These are phyloP conservation scores for Papilio machaon DNA, from an alignment of 1,140 invertebrate genomes.

Conservation along the genomic window DNA sequence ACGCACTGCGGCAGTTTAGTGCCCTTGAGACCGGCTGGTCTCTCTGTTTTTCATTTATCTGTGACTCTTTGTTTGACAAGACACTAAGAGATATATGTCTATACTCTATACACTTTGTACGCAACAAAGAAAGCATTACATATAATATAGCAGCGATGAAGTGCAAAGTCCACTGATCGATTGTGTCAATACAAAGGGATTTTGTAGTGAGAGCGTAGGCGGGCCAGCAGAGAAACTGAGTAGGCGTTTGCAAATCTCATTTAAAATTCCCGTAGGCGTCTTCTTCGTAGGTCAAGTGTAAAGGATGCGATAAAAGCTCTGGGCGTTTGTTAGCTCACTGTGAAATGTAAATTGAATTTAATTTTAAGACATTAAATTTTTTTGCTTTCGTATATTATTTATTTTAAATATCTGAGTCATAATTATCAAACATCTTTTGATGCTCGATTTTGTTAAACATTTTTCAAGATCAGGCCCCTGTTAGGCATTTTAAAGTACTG, in stretches of 20 bases:
- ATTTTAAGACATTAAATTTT: background rate
- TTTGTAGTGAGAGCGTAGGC: background rate
- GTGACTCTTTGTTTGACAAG: slow-evolving; percentile 37
- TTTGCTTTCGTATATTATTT: background rate
- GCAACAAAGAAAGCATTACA: slow-evolving; percentile 7
- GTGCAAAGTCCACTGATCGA: slow-evolving; percentile 16
- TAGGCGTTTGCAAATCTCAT: slow-evolving; percentile 6
- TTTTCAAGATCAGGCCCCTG: background rate
- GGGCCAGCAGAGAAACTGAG: slow-evolving; percentile 6
- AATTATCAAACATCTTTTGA: background rate
- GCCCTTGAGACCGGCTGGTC: slow-evolving; percentile 47
- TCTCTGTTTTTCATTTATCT: slow-evolving; percentile 38
- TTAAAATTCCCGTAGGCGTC: slow-evolving; percentile 5
- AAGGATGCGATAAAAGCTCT: slow-evolving; percentile 3
- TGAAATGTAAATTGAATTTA: background rate
- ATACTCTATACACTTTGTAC: background rate
- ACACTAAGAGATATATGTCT: slow-evolving; percentile 16
- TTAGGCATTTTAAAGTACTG: background rate
- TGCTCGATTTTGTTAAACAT: background rate
- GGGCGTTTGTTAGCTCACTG: background rate
- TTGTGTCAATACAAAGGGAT: background rate
- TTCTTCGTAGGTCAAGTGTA: slow-evolving; percentile 16
- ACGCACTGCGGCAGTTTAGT: slow-evolving; percentile 63
- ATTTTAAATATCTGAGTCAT: background rate
- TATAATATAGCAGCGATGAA: background rate